phyloP scores from a whole-genome alignment of 2,113 vertebrate genomes.

The Cottus gobio region DNA sequence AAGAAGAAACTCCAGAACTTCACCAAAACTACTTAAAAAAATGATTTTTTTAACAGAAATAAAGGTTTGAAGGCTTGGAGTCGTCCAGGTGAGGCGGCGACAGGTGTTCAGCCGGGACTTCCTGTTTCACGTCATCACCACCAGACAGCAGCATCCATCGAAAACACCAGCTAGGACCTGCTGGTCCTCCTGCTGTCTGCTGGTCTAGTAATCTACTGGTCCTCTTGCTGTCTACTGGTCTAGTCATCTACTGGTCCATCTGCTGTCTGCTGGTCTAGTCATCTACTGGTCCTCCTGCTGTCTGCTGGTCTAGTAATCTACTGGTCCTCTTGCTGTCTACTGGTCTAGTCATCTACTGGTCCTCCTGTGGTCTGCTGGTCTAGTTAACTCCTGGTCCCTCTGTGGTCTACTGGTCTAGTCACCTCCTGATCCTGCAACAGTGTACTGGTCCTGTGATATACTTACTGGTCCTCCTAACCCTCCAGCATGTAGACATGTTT shows the following conservation, averaged over 20 bases:
- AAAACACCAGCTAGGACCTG: background rate
- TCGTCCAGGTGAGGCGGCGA: background rate
- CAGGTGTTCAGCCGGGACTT: background rate
- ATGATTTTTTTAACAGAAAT: background rate
- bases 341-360: background rate
- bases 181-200: too few species aligned
- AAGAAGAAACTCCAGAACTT: background rate
- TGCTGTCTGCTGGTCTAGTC: too few species aligned
- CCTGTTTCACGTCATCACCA: background rate
- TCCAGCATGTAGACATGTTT: background rate
- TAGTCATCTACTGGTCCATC: too few species aligned
- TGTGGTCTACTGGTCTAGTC: background rate
- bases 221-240: too few species aligned
- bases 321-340: too few species aligned
- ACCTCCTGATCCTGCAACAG: background rate
- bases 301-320: too few species aligned
- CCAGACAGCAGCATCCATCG: background rate
- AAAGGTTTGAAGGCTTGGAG: background rate
- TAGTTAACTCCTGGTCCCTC: background rate
- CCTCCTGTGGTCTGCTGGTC: background rate
- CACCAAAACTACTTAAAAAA: background rate
- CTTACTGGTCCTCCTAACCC: background rate
- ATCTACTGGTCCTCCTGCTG: too few species aligned
- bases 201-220: too few species aligned
- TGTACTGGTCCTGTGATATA: background rate